Base-by-base conservation (phyloP, 2,797 vertebrate species). In the Rhyacichthys aspro region DNA sequence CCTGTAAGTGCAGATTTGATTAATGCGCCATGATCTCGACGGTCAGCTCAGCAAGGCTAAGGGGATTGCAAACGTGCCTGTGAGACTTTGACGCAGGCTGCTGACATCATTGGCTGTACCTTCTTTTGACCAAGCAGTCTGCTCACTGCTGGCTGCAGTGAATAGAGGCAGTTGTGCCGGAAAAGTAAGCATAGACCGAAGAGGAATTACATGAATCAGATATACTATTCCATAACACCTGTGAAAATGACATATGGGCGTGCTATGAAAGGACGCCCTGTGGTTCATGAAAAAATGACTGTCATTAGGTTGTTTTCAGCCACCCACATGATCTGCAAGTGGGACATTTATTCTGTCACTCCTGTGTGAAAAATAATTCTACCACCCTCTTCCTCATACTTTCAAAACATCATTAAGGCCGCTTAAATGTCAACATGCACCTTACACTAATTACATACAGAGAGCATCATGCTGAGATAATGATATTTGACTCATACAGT, bases 31-130 rank as follows among this genome's bases (percentile, higher is more conserved):
- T 69, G 72, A 81, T 79, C 78, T 81, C 50, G 1, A 76, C 72
- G 66, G 64, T 76, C 67, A 81, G 76, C 71, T 84, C 71, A 70
- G 74, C 69, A 79, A 34, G 34, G 68, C 66, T 80, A 79, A 84
- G 79, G 77, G 66, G 88, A 85, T 79, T 79, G 70, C 70, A 83
- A 86, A 75, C 54, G 73, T 68, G 69, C 72, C 67, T 67, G 75
- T 57, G 72, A 88, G 87, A 85, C 82, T 82, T 75, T 93, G 90
- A 93, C 90, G 90, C 84, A 90, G 64, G 83, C 70, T 86, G 76
- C 87, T 91, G 90, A 92, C 90, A 90, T 92, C 91, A 91, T 57
- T 59, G 75, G 68, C 71, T 68, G 64, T 82, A 71, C 77, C 77
- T 80, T 72, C 74, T 70, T 84, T 83, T 83, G 77, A 87, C 75